Conservation (phyloP, 2,888 invertebrate species). For the Campoplex nolae region DNA sequence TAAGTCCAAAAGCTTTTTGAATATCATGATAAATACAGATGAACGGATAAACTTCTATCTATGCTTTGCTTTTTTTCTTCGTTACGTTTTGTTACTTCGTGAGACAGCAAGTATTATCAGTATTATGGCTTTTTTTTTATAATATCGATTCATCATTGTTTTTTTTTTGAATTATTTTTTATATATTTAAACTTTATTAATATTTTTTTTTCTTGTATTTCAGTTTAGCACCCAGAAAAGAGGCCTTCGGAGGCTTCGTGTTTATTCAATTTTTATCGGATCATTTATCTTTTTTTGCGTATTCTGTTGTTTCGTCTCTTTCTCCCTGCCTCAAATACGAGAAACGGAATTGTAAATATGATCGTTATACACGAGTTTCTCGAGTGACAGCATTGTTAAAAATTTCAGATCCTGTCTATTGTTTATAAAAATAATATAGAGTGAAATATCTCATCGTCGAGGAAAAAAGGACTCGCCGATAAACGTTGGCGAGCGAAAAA, state of each 20-base stretch:
- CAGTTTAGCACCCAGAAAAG: slow-evolving; percentile 62
- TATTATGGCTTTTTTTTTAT: slow-evolving; percentile 75
- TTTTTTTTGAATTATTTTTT: background rate
- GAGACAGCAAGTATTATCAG: slow-evolving; percentile 78
- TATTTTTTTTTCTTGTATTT: slow-evolving; percentile 18
- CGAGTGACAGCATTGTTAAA: slow-evolving; percentile 28
- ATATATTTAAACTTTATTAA: slow-evolving; percentile 29
- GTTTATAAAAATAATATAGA: slow-evolving; percentile 18
- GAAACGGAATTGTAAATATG: slow-evolving; percentile 24
- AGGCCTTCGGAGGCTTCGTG: slow-evolving; percentile 24
- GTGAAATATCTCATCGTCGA: slow-evolving; percentile 1
- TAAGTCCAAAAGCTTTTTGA: slow-evolving; percentile 82
- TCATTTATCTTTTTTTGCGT: slow-evolving; percentile 17
- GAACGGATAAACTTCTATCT: slow-evolving; percentile 80
- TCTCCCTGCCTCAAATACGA: slow-evolving; percentile 42
- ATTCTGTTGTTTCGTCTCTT: slow-evolving; percentile 25
- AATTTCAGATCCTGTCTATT: slow-evolving; percentile 41
- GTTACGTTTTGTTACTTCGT: slow-evolving; percentile 69
- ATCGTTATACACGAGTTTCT: slow-evolving; percentile 44
- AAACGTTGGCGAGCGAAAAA: slow-evolving; percentile 13
- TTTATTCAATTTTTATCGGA: slow-evolving; percentile 18
- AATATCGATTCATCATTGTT: slow-evolving; percentile 63
- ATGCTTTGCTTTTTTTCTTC: slow-evolving; percentile 71
- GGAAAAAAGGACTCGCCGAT: background rate
- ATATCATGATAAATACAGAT: slow-evolving; percentile 82